Evolutionary conservation across 2,888 invertebrate genomes (phyloP), one percentile per base, ranked within the genome.

Genomic region (Trichogramma dendrolimi): DNA sequence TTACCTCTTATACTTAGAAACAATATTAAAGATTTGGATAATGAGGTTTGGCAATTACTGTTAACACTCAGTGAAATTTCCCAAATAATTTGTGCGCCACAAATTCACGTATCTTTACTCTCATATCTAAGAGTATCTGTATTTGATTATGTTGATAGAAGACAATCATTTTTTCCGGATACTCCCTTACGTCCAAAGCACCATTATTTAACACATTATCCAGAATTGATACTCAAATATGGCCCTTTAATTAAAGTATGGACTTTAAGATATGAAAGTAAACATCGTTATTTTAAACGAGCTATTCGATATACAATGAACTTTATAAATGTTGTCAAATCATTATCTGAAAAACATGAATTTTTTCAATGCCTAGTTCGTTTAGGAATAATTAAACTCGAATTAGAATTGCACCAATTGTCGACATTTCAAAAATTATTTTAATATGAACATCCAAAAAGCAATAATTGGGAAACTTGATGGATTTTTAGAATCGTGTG

Each of bases 211-310:
- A 49, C n/a, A 0, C 69, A 70, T 49, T 69, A 68, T 43, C 56
- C 65, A n/a, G 59, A 62, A 4, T 7, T 70, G 46, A 68, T 70
- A 40, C 11, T 58, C 0, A 50, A 58, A 55, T 69, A 62, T 57
- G 67, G 68, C 6, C 70, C 69, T 10, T 11, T 69, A 5, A 65
- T 67, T 4, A 68, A 62, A 64, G 67, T 69, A 1, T 69, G 68
- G 67, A 55, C 66, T 4, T 58, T 70, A 54, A n/a, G 67, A 7
- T 73, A 70, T 60, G 71, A 72, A 63, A 68, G 68, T 42, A 72
- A 72, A 56, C 71, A 72, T 52, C 53, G 67, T 5, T 71, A 61
- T 61, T 71, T 70, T 49, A 72, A 71, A 65, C 63, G 57, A 61
- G 52, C 60, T 11, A 40, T 60, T 4, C 52, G 60, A 27, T 44